phyloP scores from a whole-genome alignment of 2,797 vertebrate genomes.

The Hybognathus amarus region DNA sequence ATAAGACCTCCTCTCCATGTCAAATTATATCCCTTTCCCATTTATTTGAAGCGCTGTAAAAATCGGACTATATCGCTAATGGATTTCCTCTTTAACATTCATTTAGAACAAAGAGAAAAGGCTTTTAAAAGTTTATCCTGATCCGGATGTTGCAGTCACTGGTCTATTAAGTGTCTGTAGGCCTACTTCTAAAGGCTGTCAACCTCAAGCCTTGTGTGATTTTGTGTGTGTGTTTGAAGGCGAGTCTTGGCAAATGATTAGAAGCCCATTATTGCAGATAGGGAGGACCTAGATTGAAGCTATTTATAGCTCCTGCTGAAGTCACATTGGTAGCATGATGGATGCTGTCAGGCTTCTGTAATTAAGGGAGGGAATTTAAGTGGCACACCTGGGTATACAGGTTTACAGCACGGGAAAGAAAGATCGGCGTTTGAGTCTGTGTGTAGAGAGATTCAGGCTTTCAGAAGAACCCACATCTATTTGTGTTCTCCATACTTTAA shows the following conservation, averaged over 20 bases:
- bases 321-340: slow-evolving; percentile 47
- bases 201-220: slow-evolving; percentile 8
- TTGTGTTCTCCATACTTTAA: neutral
- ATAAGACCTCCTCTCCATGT: slow-evolving; percentile 34
- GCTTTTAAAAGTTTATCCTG: slow-evolving; percentile 25
- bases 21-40: slow-evolving; percentile 38
- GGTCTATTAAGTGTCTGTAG: slow-evolving; percentile 29
- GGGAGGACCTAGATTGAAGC: slow-evolving; percentile 53
- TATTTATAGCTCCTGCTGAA: slow-evolving; percentile 52
- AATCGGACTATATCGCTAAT: slow-evolving; percentile 46
- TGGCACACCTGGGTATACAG: slow-evolving; percentile 54
- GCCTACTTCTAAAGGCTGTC: slow-evolving; percentile 36
- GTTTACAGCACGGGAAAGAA: neutral
- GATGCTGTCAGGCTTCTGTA: slow-evolving; percentile 54
- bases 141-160: slow-evolving; percentile 37
- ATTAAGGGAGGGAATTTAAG: slow-evolving; percentile 47
- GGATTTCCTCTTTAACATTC: slow-evolving; percentile 43
- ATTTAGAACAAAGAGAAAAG: slow-evolving; percentile 31
- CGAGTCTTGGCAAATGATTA: slow-evolving; percentile 53
- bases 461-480: neutral
- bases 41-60: slow-evolving; percentile 40
- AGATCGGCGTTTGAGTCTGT: slow-evolving; percentile 11
- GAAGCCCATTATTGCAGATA: slow-evolving; percentile 55
- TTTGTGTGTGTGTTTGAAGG: slow-evolving; percentile 6
- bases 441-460: neutral